Conservation (phyloP, 2,888 invertebrate species). For the Conops quadrifasciatus region DNA sequence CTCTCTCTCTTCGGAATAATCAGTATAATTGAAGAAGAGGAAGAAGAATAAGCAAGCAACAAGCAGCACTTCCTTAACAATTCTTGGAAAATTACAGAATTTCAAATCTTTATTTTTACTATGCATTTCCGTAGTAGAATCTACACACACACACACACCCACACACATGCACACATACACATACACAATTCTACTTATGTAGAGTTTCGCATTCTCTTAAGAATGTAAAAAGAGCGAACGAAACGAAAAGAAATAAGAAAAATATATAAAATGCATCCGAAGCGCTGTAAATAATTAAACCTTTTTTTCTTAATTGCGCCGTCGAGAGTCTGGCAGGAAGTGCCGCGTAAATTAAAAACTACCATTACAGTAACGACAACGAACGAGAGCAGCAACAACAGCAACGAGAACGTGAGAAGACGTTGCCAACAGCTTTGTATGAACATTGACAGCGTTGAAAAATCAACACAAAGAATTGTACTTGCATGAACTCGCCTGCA, state of each 20-base stretch:
- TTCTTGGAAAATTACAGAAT: slow-evolving; percentile 2
- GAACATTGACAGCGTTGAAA: not conserved
- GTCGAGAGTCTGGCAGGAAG: slow-evolving; percentile 32
- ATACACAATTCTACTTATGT: too few species aligned
- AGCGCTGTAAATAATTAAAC: slow-evolving; percentile 7
- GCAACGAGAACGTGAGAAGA: not conserved
- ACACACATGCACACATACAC: slow-evolving; percentile 12
- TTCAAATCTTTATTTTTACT: not conserved
- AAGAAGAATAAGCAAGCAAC: not conserved
- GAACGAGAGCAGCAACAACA: slow-evolving; percentile 2
- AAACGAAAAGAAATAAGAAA: not conserved
- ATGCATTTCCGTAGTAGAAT: slow-evolving; percentile 15
- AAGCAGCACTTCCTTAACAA: too few species aligned
- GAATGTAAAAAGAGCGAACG: not conserved
- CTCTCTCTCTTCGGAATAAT: not conserved
- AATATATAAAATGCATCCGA: not conserved
- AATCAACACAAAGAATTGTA: not conserved
- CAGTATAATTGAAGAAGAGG: not conserved
- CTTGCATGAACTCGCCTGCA: not conserved
- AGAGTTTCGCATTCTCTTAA: slow-evolving; percentile 16
- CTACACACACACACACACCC: slow-evolving; percentile 9
- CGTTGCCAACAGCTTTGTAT: too few species aligned
- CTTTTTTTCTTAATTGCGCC: slow-evolving; percentile 22
- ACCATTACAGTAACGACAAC: not conserved
- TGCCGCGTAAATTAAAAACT: slow-evolving; percentile 23